Evolutionary conservation across 2,113 vertebrate species (phyloP), one percentile per base, ranked within the genome.

Genomic region (Sterrhoptilus dennistouni): DNA sequence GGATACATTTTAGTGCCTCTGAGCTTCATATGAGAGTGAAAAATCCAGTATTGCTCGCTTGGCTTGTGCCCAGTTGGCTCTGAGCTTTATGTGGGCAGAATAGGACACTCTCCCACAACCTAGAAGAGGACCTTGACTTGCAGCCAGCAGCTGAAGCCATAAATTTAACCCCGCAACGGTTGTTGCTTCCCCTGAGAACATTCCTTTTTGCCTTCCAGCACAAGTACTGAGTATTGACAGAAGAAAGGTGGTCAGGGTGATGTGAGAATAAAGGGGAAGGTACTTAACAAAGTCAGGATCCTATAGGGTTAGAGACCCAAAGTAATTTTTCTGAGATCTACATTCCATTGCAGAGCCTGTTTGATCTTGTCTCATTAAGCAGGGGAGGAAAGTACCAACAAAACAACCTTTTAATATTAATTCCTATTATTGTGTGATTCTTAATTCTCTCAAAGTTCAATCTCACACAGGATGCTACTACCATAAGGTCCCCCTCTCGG

Each of bases 401-500:
- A 63, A 70, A 31, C 1, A 54, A 36, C 4, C 3, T 60, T 77
- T 76, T 7, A 31, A 60, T 69, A 5, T 36, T 61, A 83, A 42
- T 20, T 69, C 7, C 6, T 65, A 4, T 44, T 72, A 31, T 13
- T 45, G 6, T 57, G 7, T 64, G 28, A 56, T 49, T 22, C 19
- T 80, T 36, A 40, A 68, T 35, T 94, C 70, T 29, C 31, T 89
- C 40, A 89, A 57, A 91, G 28, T 83, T 83, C 14, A 57, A n/a
- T 69, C 19, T 4, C 24, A 44, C 25, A 36, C 2, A 54, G 25
- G 15, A 33, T 74, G n/a, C 5, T 49, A 36, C 17, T 52, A 31
- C 4, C 31, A 5, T 33, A 44, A 47, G 3, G 3, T 31, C 2
- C 9, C 14, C 3, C 9, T 12, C 11, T 16, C 23, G 18, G 11